These are phyloP conservation scores for Indicator indicator DNA, from an alignment of 2,113 vertebrate genomes.

Conservation along the genomic window DNA sequence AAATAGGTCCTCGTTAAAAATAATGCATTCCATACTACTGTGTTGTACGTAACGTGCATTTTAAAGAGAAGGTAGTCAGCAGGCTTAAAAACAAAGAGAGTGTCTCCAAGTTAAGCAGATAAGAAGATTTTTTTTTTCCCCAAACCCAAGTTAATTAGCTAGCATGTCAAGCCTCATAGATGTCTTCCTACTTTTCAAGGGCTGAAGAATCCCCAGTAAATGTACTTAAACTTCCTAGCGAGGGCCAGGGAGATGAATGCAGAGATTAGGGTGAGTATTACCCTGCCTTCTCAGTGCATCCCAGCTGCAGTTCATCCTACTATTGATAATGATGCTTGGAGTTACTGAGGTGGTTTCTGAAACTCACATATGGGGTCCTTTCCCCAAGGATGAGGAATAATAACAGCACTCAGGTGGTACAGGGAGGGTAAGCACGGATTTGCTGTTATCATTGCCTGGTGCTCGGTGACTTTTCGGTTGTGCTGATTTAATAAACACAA, in stretches of 20 bases:
- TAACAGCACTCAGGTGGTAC: conserved; percentile 65
- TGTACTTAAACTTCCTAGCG: conserved; percentile 71
- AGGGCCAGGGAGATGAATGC: conserved; percentile 65
- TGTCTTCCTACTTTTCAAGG: conserved; percentile 60
- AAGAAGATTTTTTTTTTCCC: conserved; percentile 62
- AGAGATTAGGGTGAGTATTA: conserved; percentile 64
- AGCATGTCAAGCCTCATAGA: conserved; percentile 64
- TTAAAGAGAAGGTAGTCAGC: conserved; percentile 71
- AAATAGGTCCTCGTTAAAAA: conserved; percentile 71
- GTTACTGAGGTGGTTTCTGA: conserved; percentile 60
- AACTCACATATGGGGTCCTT: conserved; percentile 53
- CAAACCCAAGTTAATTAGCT: conserved; percentile 67
- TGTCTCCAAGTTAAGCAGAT: conserved; percentile 67
- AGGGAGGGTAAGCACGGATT: conserved; percentile 52
- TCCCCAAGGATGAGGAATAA: conserved; percentile 65
- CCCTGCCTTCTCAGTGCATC: conserved; percentile 41
- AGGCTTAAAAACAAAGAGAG: conserved; percentile 72
- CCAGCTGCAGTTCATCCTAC: conserved; percentile 69
- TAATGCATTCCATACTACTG: conserved; percentile 48
- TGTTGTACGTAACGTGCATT: conserved; percentile 51
- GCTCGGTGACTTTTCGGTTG: not conserved
- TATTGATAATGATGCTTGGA: conserved; percentile 74
- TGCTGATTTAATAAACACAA: conserved; percentile 4
- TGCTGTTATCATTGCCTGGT: conserved; percentile 37
- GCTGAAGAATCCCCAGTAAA: conserved; percentile 62